A percentile compares a stretch with the other conserved stretches of the same genome.
phyloP scores from a whole-genome alignment of 2,888 invertebrate genomes.

The Nemapogon koenigi region DNA sequence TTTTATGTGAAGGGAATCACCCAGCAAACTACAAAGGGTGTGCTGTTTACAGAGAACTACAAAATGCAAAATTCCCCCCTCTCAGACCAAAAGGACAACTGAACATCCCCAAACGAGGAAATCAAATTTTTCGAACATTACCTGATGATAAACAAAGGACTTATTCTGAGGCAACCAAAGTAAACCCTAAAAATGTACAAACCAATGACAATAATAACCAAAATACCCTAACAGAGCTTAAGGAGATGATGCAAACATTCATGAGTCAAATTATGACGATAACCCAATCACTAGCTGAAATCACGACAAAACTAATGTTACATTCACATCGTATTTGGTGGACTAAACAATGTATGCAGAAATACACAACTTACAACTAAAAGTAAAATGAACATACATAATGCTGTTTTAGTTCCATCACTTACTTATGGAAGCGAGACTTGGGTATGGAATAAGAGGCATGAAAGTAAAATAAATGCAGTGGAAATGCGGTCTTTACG shows the following conservation, averaged over 20 bases:
- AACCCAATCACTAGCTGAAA: constrained; percentile 12
- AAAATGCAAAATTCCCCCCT: constrained; percentile 14
- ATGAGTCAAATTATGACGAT: constrained; percentile 14
- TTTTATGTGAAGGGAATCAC: constrained; percentile 19
- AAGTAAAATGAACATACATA: too few species aligned
- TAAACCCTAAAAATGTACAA: constrained; percentile 1
- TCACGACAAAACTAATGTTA: constrained; percentile 13
- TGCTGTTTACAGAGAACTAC: constrained; percentile 16
- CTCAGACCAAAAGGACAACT: too few species aligned
- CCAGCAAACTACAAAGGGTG: constrained; percentile 20
- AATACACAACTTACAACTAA: too few species aligned
- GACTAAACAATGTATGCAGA: too few species aligned
- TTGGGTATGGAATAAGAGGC: too few species aligned
- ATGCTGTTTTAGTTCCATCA: too few species aligned
- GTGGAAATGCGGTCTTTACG: too few species aligned
- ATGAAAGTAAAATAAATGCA: too few species aligned
- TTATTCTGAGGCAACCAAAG: background rate
- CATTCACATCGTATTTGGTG: too few species aligned
- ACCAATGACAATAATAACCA: constrained; percentile 10
- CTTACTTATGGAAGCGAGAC: too few species aligned
- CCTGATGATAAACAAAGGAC: background rate
- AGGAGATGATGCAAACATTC: constrained; percentile 8
- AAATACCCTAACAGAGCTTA: too few species aligned
- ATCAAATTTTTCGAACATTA: background rate
- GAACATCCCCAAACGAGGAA: background rate